A percentile compares a stretch with the other conserved stretches of the same genome.
Conservation (phyloP, 2,888 invertebrate genomes). For the Venusia cambrica region DNA sequence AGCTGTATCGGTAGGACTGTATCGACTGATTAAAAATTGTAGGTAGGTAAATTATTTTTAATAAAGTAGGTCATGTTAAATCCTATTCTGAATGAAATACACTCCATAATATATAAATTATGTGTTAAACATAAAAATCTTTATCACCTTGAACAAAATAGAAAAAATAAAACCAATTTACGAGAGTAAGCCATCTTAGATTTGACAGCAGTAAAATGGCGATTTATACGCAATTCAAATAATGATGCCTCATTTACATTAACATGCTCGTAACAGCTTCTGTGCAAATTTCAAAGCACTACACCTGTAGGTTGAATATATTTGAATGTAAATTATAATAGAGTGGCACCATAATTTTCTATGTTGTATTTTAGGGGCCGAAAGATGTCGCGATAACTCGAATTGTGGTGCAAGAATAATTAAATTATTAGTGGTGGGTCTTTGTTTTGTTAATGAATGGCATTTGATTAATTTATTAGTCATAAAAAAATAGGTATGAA, state of each 20-base stretch:
- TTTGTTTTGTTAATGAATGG: slow-evolving; percentile 49
- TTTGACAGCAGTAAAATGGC: slow-evolving; percentile 10
- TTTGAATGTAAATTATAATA: slow-evolving; percentile 40
- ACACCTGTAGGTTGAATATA: slow-evolving; percentile 41
- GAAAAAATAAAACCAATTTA: slow-evolving; percentile 11
- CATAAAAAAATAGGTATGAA: too few relatives aligned
- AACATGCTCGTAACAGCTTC: slow-evolving; percentile 24
- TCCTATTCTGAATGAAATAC: too few relatives aligned
- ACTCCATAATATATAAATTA: too few relatives aligned
- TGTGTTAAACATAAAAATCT: too few relatives aligned
- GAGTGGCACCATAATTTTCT: slow-evolving; percentile 33
- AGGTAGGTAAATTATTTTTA: too few relatives aligned
- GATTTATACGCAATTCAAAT: slow-evolving; percentile 17
- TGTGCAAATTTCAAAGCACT: slow-evolving; percentile 37
- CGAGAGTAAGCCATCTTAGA: slow-evolving; percentile 11
- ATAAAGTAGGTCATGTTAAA: too few relatives aligned
- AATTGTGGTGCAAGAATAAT: slow-evolving; percentile 51
- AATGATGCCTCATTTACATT: slow-evolving; percentile 20
- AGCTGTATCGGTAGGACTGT: too few relatives aligned
- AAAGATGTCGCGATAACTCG: slow-evolving; percentile 49
- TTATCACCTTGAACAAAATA: too few relatives aligned
- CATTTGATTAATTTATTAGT: slow-evolving; percentile 6
- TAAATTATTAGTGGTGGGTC: slow-evolving; percentile 51
- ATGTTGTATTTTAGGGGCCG: slow-evolving; percentile 40
- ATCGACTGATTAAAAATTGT: too few relatives aligned